phyloP scores from a whole-genome alignment of 2,888 invertebrate genomes.

The Dynastes tityus region DNA sequence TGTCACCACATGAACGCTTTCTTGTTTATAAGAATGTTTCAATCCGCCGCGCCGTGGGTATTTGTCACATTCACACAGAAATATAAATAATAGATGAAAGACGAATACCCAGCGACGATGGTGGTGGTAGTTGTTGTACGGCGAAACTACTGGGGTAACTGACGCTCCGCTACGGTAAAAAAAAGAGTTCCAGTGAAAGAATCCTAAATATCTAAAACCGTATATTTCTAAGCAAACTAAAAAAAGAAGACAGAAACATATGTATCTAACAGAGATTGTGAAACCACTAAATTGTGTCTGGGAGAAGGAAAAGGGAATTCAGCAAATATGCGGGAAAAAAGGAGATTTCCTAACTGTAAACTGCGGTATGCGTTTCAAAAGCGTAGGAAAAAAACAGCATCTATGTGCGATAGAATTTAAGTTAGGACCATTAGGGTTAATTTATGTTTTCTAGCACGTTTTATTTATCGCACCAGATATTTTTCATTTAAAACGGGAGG shows the following conservation, averaged over 20 bases:
- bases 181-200: neutral
- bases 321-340: neutral
- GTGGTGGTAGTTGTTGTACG: neutral
- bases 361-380: neutral
- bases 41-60: slow-evolving; percentile 64
- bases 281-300: too few species aligned
- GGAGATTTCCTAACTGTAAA: neutral
- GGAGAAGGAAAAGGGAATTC: neutral
- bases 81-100: slow-evolving; percentile 20
- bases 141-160: neutral
- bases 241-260: neutral
- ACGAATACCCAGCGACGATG: neutral
- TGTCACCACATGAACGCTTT: slow-evolving; percentile 67
- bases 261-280: neutral
- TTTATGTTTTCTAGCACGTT: neutral
- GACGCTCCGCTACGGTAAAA: neutral
- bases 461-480: too few species aligned
- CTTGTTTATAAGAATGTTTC: slow-evolving; percentile 69
- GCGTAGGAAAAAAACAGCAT: neutral
- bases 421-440: neutral
- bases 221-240: neutral
- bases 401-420: neutral
- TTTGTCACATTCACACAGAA: slow-evolving; percentile 56
- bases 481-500: too few species aligned
- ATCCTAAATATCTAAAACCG: neutral